phyloP scores from a whole-genome alignment of 2,797 vertebrate genomes.

The Pyrocephalus nanus region DNA sequence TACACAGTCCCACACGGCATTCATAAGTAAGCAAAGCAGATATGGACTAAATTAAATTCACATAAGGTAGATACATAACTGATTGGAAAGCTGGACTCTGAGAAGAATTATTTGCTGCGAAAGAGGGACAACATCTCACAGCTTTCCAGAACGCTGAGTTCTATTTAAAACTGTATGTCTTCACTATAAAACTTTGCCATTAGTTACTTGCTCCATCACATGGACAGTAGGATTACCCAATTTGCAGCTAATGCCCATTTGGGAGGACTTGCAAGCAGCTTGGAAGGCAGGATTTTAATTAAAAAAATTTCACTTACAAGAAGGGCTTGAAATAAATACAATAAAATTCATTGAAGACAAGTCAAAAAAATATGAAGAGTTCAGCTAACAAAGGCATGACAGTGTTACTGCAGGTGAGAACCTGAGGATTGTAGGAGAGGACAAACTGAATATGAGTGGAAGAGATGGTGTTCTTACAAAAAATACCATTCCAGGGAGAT shows the following conservation, averaged over 20 bases:
- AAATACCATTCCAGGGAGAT: not conserved
- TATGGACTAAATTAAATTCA: not conserved
- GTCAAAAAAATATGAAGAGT: not conserved
- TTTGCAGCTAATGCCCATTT: not conserved
- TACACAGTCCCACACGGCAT: not conserved
- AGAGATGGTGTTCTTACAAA: not conserved
- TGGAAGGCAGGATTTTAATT: not conserved
- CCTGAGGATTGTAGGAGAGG: not conserved
- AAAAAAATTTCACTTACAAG: not conserved
- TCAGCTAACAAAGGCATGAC: not conserved
- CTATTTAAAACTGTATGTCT: not conserved
- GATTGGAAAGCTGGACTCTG: not conserved
- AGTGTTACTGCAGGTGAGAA: not conserved
- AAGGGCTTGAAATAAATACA: not conserved
- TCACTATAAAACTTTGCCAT: not conserved
- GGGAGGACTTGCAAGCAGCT: not conserved
- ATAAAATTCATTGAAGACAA: not conserved
- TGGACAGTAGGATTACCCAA: not conserved
- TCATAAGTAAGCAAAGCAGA: conserved; percentile 10
- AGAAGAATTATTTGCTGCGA: not conserved
- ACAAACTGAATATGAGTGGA: not conserved
- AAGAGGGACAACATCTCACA: not conserved
- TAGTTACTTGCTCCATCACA: not conserved
- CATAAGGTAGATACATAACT: not conserved
- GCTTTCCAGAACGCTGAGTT: not conserved